These are phyloP conservation scores for Mesitornis unicolor DNA, from an alignment of 2,113 vertebrate genomes.

Conservation along the genomic window DNA sequence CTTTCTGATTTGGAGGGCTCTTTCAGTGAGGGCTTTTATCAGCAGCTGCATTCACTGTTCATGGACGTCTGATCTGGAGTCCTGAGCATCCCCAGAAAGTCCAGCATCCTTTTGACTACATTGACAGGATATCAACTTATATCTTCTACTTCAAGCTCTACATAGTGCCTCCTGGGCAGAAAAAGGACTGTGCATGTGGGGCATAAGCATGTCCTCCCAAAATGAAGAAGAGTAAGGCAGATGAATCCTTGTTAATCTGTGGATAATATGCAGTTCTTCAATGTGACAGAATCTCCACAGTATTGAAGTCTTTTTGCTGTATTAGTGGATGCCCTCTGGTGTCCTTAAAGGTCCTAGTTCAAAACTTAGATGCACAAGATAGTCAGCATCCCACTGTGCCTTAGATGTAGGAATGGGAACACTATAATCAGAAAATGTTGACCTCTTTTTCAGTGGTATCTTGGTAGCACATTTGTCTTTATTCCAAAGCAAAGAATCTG, in stretches of 20 bases:
- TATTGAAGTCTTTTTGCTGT: neutral
- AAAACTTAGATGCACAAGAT: neutral
- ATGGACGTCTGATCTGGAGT: neutral
- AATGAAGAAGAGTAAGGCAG: neutral
- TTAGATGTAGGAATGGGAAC: neutral
- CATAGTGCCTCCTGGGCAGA: neutral
- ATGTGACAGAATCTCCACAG: neutral
- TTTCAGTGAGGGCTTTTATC: neutral
- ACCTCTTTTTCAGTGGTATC: neutral
- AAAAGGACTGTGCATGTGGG: neutral
- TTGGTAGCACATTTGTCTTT: neutral
- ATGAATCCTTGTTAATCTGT: neutral
- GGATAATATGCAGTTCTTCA: neutral
- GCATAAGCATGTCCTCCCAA: neutral
- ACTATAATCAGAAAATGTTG: neutral
- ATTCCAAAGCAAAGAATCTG: neutral
- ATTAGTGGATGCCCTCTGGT: neutral
- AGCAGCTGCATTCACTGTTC: neutral
- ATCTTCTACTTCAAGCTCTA: neutral
- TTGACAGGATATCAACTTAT: neutral
- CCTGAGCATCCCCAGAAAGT: neutral
- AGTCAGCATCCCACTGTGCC: neutral
- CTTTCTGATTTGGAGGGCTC: neutral
- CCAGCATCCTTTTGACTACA: neutral
- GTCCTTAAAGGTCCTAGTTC: neutral